Conservation (phyloP, 2,797 vertebrate genomes). For the Rhinoraja longicauda region DNA sequence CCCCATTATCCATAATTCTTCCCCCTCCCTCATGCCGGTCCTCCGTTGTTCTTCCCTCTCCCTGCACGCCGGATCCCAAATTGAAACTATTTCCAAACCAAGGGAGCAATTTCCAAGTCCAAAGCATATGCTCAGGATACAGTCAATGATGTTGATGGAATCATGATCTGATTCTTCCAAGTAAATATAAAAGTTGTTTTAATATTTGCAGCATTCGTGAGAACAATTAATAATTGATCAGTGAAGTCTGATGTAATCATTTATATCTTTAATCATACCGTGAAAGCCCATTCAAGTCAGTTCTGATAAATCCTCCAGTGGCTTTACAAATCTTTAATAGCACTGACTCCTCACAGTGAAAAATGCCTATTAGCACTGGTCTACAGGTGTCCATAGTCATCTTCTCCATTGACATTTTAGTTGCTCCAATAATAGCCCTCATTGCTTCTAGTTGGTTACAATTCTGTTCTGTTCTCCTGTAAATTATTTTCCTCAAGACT, state of each 20-base stretch:
- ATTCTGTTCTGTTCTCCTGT: background rate
- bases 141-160: background rate
- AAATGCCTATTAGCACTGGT: background rate
- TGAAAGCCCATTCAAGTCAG: background rate
- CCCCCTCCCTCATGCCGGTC: no score
- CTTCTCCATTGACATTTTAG: background rate
- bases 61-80: no score
- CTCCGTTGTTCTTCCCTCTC: no score
- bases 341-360: background rate
- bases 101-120: background rate
- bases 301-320: background rate
- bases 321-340: conserved; percentile 1
- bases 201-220: background rate
- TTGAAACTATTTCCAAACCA: background rate
- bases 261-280: background rate
- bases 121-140: background rate
- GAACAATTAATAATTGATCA: background rate
- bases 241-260: background rate
- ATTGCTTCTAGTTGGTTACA: background rate
- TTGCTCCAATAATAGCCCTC: background rate
- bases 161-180: background rate
- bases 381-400: background rate
- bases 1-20: no score
- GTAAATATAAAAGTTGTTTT: no score
- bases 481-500: conserved; percentile 1